phyloP scores from a whole-genome alignment of 2,888 invertebrate species.

The Cataglyphis albicans region DNA sequence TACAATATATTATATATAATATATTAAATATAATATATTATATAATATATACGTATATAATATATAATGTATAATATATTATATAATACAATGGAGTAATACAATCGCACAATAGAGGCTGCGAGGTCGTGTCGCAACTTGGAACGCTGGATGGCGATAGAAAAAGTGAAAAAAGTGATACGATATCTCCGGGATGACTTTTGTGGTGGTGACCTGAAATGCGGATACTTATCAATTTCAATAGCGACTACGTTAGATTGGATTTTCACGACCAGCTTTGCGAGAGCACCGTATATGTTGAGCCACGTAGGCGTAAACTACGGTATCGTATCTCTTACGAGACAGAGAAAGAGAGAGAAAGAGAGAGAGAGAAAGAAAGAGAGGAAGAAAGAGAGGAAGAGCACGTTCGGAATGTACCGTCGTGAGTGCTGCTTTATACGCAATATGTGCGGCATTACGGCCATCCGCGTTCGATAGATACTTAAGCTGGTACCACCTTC shows the following conservation, averaged over 20 bases:
- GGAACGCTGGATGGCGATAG: constrained; percentile 11
- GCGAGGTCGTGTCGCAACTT: constrained; percentile 37
- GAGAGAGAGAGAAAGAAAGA: constrained; percentile 56
- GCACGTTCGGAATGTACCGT: constrained; percentile 72
- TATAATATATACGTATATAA: neutral
- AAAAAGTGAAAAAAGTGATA: constrained; percentile 23
- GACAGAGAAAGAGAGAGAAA: constrained; percentile 57
- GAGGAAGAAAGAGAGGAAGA: constrained; percentile 58
- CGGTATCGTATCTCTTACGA: constrained; percentile 59
- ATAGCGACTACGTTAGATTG: constrained; percentile 47
- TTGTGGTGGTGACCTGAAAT: constrained; percentile 39
- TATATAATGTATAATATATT: no score
- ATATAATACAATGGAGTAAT: neutral
- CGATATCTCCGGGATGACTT: constrained; percentile 23
- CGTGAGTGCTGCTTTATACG: constrained; percentile 72
- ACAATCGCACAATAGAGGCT: constrained; percentile 38
- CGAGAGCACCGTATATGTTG: constrained; percentile 58
- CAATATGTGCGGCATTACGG: constrained; percentile 78
- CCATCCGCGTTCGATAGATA: constrained; percentile 76
- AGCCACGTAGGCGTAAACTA: constrained; percentile 66
- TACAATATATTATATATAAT: no score
- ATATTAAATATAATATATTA: no score
- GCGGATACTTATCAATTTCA: constrained; percentile 49
- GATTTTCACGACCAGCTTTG: constrained; percentile 50
- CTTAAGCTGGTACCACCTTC: constrained; percentile 56